Conservation (phyloP, 2,113 vertebrate genomes). For the Daphoenositta chrysoptera region DNA sequence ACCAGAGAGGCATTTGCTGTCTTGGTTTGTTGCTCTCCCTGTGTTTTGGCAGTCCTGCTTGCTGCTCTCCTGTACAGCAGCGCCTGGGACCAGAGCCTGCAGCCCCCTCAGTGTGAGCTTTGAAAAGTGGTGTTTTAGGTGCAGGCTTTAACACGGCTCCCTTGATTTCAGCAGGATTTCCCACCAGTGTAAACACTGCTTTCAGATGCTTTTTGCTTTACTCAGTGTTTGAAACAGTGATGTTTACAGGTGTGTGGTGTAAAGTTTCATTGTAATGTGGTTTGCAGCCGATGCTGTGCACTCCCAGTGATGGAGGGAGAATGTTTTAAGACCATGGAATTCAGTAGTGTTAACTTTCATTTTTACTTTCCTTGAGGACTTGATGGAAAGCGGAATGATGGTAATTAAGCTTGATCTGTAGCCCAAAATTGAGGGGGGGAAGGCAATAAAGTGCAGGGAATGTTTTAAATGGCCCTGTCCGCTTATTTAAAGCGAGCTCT, state of each 20-base stretch:
- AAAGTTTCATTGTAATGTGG: neutral
- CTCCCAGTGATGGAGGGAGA: neutral
- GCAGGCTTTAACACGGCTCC: neutral
- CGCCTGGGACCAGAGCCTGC: neutral
- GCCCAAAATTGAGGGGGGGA: neutral
- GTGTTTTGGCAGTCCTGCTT: neutral
- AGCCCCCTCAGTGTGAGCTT: neutral
- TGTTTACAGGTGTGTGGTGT: neutral
- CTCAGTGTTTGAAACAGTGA: neutral
- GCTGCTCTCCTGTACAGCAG: neutral
- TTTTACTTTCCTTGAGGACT: neutral
- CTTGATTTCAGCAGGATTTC: neutral
- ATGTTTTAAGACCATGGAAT: neutral
- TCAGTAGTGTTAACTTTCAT: neutral
- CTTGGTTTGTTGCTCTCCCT: neutral
- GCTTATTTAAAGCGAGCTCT: neutral
- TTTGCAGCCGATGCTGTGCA: neutral
- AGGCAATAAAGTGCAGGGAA: neutral
- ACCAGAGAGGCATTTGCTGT: neutral
- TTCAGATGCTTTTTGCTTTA: neutral
- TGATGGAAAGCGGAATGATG: neutral
- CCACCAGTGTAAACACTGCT: neutral
- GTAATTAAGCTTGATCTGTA: neutral
- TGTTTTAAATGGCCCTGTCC: neutral
- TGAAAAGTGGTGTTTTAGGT: neutral